Percentiles rank a stretch among this genome's conserved stretches.
Evolutionary conservation across 2,888 invertebrate species (phyloP).

Genomic region (Cryptophagus acutangulus): DNA sequence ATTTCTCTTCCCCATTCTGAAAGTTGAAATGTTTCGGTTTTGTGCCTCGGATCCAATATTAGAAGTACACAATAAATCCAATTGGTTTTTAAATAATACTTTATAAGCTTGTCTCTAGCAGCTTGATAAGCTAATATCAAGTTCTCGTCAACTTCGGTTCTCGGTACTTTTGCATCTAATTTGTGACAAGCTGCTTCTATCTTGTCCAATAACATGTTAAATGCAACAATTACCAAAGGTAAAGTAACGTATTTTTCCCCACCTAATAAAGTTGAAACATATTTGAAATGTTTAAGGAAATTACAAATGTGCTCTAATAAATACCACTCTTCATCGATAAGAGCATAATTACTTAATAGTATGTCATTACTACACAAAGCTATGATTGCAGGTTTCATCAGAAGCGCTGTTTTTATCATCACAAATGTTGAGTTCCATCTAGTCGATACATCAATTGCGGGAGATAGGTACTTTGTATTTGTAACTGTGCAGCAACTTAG

Average conservation of each 20-base stretch:
- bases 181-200: constrained; percentile 18
- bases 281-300: constrained; percentile 17
- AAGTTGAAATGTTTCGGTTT: constrained; percentile 9
- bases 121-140: constrained; percentile 6
- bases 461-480: neutral
- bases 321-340: constrained; percentile 3
- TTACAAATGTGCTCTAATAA: constrained; percentile 9
- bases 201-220: constrained; percentile 27
- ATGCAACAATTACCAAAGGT: constrained; percentile 19
- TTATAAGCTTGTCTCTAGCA: constrained; percentile 8
- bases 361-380: neutral
- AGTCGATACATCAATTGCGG: neutral
- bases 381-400: neutral
- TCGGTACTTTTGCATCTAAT: constrained; percentile 12
- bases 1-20: constrained; percentile 7
- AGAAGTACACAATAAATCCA: constrained; percentile 8
- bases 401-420: neutral
- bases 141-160: constrained; percentile 6
- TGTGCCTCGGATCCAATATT: constrained; percentile 10
- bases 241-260: constrained; percentile 26
- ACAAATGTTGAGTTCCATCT: neutral
- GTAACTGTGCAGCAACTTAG: neutral
- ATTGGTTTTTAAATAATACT: constrained; percentile 9
- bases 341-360: neutral
- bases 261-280: constrained; percentile 10